Conservation (phyloP, 2,888 invertebrate species). For the Melanophora roralis region DNA sequence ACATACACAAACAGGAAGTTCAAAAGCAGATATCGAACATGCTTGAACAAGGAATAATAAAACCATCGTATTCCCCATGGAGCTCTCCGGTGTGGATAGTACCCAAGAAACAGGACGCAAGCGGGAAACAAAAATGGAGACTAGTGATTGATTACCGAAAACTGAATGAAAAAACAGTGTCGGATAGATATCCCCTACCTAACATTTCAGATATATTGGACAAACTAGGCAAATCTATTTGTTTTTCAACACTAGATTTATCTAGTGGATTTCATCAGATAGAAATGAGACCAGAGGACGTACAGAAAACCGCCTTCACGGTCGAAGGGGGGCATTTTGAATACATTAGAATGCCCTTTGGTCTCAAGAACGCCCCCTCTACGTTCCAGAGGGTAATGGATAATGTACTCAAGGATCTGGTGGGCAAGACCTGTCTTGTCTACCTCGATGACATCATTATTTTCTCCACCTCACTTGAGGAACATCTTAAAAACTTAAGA, state of each 20-base stretch:
- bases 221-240: slow-evolving; percentile 10
- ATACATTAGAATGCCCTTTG: slow-evolving; percentile 27
- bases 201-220: slow-evolving; percentile 30
- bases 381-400: slow-evolving; percentile 35
- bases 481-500: slow-evolving; percentile 7
- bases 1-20: neutral
- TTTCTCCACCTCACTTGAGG: slow-evolving; percentile 1
- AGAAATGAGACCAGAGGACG: neutral
- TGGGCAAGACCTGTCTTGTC: slow-evolving; percentile 19
- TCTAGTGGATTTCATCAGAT: slow-evolving; percentile 18
- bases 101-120: neutral
- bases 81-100: slow-evolving; percentile 9
- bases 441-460: slow-evolving; percentile 39
- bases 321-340: slow-evolving; percentile 40
- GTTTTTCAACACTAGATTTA: slow-evolving; percentile 9
- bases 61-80: neutral
- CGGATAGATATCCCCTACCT: slow-evolving; percentile 15
- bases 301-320: slow-evolving; percentile 35
- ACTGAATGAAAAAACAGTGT: slow-evolving; percentile 24
- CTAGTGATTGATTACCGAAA: slow-evolving; percentile 31
- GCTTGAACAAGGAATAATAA: neutral
- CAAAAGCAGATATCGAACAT: neutral
- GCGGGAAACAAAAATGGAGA: slow-evolving; percentile 12
- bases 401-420: slow-evolving; percentile 15
- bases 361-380: slow-evolving; percentile 16